Percentiles rank a stretch among this genome's conserved stretches.
phyloP scores from a whole-genome alignment of 1,140 invertebrate species.

The Ladona fulva region DNA sequence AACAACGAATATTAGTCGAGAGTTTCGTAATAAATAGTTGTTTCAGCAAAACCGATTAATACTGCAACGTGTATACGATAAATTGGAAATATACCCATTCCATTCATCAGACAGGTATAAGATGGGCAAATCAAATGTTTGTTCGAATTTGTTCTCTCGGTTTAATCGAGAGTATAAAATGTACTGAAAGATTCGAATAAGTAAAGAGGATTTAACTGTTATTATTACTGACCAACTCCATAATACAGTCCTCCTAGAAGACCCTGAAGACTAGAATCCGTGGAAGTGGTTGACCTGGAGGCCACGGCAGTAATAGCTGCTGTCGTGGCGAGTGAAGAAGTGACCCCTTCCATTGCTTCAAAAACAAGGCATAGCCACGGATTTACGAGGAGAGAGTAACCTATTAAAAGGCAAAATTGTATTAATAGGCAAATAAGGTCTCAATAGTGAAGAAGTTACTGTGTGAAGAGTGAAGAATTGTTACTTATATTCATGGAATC shows the following conservation, averaged over 20 bases:
- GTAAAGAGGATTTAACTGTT: too few relatives aligned
- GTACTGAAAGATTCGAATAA: too few relatives aligned
- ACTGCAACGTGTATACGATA: too few relatives aligned
- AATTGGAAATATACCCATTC: too few relatives aligned
- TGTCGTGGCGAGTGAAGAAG: slow-evolving; percentile 71
- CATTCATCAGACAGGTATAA: too few relatives aligned
- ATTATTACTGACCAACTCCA: slow-evolving; percentile 54
- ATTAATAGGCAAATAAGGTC: slow-evolving; percentile 12
- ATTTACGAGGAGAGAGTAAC: slow-evolving; percentile 71
- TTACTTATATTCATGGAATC: background rate
- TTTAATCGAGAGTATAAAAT: too few relatives aligned
- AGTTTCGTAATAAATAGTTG: too few relatives aligned
- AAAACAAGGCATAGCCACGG: slow-evolving; percentile 73
- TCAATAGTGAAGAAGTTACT: background rate
- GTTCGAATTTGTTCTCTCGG: too few relatives aligned
- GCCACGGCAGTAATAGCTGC: slow-evolving; percentile 74
- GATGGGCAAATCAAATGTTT: too few relatives aligned
- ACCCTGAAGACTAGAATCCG: slow-evolving; percentile 73
- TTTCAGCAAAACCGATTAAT: too few relatives aligned
- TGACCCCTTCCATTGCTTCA: slow-evolving; percentile 74
- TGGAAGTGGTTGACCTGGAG: slow-evolving; percentile 64
- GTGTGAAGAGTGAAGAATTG: background rate
- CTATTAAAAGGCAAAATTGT: slow-evolving; percentile 34
- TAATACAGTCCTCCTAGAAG: slow-evolving; percentile 71
- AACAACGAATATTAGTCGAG: too few relatives aligned